A percentile compares a stretch with the other conserved stretches of the same genome.
Conservation (phyloP, 2,797 vertebrate species). For the Notolepis coatsorum region DNA sequence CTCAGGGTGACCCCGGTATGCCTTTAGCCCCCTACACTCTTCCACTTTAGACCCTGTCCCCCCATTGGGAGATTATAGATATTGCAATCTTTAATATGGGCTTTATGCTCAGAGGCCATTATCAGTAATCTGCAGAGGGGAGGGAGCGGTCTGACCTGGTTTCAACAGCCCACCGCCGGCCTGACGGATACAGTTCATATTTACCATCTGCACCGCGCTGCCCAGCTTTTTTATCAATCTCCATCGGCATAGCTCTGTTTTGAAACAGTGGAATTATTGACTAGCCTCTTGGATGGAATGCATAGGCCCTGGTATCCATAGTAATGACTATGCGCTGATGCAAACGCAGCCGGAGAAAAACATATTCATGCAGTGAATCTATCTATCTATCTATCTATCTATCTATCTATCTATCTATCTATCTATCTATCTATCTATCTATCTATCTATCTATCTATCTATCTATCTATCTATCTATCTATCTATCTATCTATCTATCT, state of each 20-base stretch:
- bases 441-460: too few relatives aligned
- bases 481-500: too few relatives aligned
- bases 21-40: conserved; percentile 56
- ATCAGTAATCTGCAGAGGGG: conserved; percentile 82
- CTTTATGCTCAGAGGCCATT: conserved; percentile 83
- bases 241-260: conserved; percentile 32
- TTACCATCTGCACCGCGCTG: conserved; percentile 77
- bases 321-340: too few relatives aligned
- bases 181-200: conserved; percentile 74
- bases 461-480: too few relatives aligned
- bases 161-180: conserved; percentile 75
- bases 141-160: conserved; percentile 77
- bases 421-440: too few relatives aligned
- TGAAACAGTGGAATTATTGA: conserved; percentile 46
- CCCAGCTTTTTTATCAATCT: conserved; percentile 66
- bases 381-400: too few relatives aligned
- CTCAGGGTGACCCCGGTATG: conserved; percentile 68
- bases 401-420: too few relatives aligned
- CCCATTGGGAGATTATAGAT: conserved; percentile 84
- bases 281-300: conserved; percentile 21
- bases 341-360: too few relatives aligned
- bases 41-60: conserved; percentile 77
- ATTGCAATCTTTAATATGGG: conserved; percentile 85
- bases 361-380: too few relatives aligned
- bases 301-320: conserved; percentile 12